phyloP scores from a whole-genome alignment of 2,113 vertebrate genomes.

The Vimba vimba region DNA sequence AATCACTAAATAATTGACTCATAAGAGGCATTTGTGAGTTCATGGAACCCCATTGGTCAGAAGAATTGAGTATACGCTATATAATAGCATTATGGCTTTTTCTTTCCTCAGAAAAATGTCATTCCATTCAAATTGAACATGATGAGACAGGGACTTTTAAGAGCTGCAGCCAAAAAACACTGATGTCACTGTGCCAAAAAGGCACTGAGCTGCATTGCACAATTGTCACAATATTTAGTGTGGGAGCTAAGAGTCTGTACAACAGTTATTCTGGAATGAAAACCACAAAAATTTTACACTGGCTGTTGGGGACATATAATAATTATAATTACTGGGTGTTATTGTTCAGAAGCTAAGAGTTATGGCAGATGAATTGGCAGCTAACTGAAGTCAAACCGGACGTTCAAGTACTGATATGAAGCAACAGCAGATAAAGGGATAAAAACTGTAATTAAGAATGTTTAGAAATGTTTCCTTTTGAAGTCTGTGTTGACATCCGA shows the following conservation, averaged over 20 bases:
- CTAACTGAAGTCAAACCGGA: not conserved
- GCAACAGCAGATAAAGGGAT: not conserved
- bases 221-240: constrained; percentile 1
- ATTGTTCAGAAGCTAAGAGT: not conserved
- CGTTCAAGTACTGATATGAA: not conserved
- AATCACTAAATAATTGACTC: not conserved
- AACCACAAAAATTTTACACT: not conserved
- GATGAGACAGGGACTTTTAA: not conserved
- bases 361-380: not conserved
- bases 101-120: not conserved
- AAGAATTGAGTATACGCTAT: not conserved
- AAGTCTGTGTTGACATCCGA: not conserved
- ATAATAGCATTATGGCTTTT: not conserved
- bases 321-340: not conserved
- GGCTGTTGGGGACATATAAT: not conserved
- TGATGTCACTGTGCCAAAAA: not conserved
- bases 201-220: not conserved
- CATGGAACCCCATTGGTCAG: not conserved
- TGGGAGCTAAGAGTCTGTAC: not conserved
- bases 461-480: not conserved
- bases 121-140: not conserved
- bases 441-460: not conserved
- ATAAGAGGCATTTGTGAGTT: not conserved
- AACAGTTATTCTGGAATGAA: not conserved
- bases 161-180: not conserved